A percentile compares a stretch with the other conserved stretches of the same genome.
Evolutionary conservation across 2,113 vertebrate genomes (phyloP).

Genomic region (Trematomus loennbergii): DNA sequence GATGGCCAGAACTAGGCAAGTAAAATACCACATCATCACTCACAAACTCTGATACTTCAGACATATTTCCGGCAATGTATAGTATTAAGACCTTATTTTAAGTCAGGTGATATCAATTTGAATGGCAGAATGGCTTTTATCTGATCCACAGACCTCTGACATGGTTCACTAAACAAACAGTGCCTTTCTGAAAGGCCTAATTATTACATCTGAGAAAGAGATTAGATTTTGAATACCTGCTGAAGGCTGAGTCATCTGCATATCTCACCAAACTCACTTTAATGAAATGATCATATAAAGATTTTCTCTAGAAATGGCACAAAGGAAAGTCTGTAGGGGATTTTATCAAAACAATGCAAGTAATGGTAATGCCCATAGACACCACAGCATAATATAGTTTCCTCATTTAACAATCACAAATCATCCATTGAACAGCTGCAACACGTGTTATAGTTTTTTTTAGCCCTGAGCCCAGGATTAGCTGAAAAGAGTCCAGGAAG

Average conservation of each 20-base stretch:
- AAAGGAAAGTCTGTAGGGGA: background rate
- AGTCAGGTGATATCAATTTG: too few species aligned
- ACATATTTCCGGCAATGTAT: too few species aligned
- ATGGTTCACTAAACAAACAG: conserved; percentile 62
- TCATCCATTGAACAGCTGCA: conserved; percentile 8
- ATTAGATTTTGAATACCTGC: conserved; percentile 55
- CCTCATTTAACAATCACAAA: conserved; percentile 10
- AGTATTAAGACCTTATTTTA: too few species aligned
- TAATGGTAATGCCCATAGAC: conserved; percentile 1
- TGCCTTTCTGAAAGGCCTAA: conserved; percentile 47
- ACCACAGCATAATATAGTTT: background rate
- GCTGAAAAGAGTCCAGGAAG: too few species aligned
- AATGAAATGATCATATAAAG: background rate
- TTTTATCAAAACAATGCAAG: conserved; percentile 1
- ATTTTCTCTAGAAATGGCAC: background rate
- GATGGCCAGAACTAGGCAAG: too few species aligned
- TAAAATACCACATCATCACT: too few species aligned
- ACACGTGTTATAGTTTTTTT: background rate
- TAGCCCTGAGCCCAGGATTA: too few species aligned
- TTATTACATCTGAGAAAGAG: conserved; percentile 52
- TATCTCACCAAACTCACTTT: conserved; percentile 10
- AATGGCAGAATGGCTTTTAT: conserved; percentile 61
- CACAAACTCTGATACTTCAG: too few species aligned
- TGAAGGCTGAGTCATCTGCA: conserved; percentile 34
- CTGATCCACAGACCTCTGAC: conserved; percentile 48